Conservation (phyloP, 2,888 invertebrate genomes). For the Pristionchus japonicus region DNA sequence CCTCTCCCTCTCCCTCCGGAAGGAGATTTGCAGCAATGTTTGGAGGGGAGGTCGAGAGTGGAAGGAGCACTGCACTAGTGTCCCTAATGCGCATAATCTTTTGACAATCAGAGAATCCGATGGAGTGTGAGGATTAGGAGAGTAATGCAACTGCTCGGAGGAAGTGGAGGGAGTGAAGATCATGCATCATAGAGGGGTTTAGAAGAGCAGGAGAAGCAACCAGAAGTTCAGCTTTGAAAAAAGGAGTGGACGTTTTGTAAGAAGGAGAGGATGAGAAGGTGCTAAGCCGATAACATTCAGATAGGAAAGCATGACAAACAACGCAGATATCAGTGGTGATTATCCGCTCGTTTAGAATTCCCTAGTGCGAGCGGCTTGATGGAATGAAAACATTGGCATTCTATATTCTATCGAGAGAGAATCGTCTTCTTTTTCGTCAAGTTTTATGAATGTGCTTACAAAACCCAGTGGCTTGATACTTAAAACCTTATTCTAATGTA, state of each 20-base stretch:
- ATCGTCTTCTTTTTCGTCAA: no score
- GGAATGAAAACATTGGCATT: no score
- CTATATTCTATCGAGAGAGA: no score
- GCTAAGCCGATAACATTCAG: neutral
- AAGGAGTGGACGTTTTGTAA: neutral
- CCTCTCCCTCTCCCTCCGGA: no score
- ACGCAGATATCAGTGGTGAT: neutral
- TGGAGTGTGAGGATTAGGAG: no score
- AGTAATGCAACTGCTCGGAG: no score
- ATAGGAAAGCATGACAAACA: neutral
- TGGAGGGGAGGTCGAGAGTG: neutral
- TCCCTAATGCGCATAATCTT: neutral
- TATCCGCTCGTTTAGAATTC: no score
- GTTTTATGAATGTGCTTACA: no score
- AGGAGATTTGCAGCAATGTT: neutral
- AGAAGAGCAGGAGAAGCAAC: neutral
- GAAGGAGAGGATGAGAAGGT: conserved; percentile 23
- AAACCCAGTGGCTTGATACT: no score
- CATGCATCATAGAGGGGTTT: neutral
- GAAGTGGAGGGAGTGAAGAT: neutral
- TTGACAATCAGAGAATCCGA: neutral
- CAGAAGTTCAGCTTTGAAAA: neutral
- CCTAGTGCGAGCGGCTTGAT: no score
- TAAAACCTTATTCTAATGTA: no score
- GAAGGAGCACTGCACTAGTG: neutral